phyloP scores from a whole-genome alignment of 2,113 vertebrate genomes.

The Saiga tatarica region DNA sequence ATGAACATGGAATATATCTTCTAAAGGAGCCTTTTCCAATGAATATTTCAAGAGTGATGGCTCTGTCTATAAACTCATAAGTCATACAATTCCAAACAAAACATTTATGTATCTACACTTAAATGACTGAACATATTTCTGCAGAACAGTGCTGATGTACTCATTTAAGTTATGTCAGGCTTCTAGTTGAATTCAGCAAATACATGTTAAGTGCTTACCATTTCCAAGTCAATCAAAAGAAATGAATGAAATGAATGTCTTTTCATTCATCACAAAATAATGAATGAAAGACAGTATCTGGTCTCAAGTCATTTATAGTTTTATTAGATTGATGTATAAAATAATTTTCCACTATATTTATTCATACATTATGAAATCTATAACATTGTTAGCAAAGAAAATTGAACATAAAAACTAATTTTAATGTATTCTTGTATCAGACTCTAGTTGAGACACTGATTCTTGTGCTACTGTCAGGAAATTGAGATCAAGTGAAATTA shows the following conservation, averaged over 20 bases:
- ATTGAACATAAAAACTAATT: not conserved
- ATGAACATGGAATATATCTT: not conserved
- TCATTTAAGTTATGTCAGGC: not conserved
- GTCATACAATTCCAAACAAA: not conserved
- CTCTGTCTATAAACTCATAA: not conserved
- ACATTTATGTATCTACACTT: not conserved
- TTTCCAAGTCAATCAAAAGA: not conserved
- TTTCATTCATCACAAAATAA: not conserved
- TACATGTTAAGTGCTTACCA: not conserved
- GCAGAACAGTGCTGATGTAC: not conserved
- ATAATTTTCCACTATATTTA: not conserved
- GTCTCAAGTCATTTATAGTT: not conserved
- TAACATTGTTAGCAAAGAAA: not conserved
- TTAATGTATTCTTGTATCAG: not conserved
- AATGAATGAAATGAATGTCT: not conserved
- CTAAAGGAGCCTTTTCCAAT: not conserved
- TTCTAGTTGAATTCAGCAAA: not conserved
- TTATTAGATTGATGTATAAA: not conserved
- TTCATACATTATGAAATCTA: not conserved
- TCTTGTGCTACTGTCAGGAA: not conserved
- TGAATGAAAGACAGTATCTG: not conserved
- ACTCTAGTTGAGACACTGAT: not conserved
- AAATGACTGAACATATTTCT: not conserved
- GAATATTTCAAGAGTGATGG: not conserved
- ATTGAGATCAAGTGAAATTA: not conserved